Evolutionary conservation across 2,888 invertebrate species (phyloP), one percentile per base, ranked within the genome.

Genomic region (Caenorhabditis becei): DNA sequence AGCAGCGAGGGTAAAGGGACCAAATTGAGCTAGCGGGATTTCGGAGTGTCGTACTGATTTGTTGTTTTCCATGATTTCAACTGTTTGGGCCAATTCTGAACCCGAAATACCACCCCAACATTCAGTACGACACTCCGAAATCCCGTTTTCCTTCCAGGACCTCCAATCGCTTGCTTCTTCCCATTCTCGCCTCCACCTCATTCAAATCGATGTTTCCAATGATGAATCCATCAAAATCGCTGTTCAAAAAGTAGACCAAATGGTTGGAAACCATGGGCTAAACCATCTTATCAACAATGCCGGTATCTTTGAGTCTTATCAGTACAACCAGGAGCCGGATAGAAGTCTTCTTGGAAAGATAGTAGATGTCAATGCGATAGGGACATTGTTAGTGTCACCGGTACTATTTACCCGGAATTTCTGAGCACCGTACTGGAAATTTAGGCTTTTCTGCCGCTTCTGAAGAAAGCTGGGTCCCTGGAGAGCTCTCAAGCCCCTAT

Each of bases 101-200:
- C 28, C 2, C 3, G 14, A 14, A 26, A n/a, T 53, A 7, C 53
- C n/a, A n/a, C n/a, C n/a, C n/a, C n/a, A n/a, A n/a, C n/a, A n/a
- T n/a, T n/a, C n/a, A n/a, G n/a, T n/a, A n/a, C n/a, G n/a, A n/a
- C n/a, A n/a, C 11, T 20, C 10, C 4, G 10, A 32, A 32, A 7
- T 10, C 32, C 11, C 24, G n/a, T 44, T 61, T 16, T 44, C n/a
- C n/a, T 61, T n/a, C 32, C 49, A 77, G 77, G 79, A 80, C 7
- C 79, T 80, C 4, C 74, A 75, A 75, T 35, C 63, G 7, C 16
- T 75, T 1, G 74, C 80, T 0, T 41, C 63, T 47, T 20, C 49
- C 2, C 74, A 80, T 35, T 7, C 32, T 3, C 74, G 80, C 23
- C 44, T 80, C n/a, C 80, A 80, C 16, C 16, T 75, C 2, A 18